A percentile compares a stretch with the other conserved stretches of the same genome.
Evolutionary conservation across 1,140 invertebrate genomes (phyloP).

Genomic region (Drosophila nikananu): DNA sequence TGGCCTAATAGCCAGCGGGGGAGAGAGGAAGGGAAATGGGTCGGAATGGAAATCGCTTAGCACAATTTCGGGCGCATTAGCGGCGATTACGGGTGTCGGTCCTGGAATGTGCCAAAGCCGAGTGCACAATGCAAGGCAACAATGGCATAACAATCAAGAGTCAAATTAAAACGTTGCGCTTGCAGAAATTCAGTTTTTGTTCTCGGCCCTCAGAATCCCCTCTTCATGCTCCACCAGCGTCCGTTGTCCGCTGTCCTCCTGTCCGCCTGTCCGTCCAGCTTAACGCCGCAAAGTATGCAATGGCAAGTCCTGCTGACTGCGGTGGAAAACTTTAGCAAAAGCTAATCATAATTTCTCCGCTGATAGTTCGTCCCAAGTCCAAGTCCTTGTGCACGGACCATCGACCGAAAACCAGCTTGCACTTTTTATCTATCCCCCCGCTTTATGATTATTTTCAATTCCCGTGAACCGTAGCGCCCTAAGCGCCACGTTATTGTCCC

Average conservation of each 20-base stretch:
- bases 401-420: slow-evolving; percentile 48
- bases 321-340: slow-evolving; percentile 75
- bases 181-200: slow-evolving; percentile 59
- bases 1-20: slow-evolving; percentile 2
- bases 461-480: slow-evolving; percentile 71
- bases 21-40: slow-evolving; percentile 1
- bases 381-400: slow-evolving; percentile 48
- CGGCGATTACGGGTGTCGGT: slow-evolving; percentile 59
- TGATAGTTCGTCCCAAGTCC: slow-evolving; percentile 49
- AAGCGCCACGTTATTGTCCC: slow-evolving; percentile 79
- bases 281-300: slow-evolving; percentile 56
- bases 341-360: slow-evolving; percentile 78
- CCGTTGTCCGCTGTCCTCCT: slow-evolving; percentile 13
- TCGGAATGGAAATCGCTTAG: slow-evolving; percentile 55
- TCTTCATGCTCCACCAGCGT: slow-evolving; percentile 44
- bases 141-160: slow-evolving; percentile 61
- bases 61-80: slow-evolving; percentile 67
- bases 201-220: slow-evolving; percentile 16
- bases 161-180: slow-evolving; percentile 70
- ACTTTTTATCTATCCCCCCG: slow-evolving; percentile 72
- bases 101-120: slow-evolving; percentile 15
- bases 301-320: slow-evolving; percentile 71
- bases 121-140: slow-evolving; percentile 44
- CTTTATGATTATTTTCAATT: slow-evolving; percentile 83
- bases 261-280: slow-evolving; percentile 25